Base-by-base conservation (phyloP, 2,797 vertebrate genomes). In the Fistularia tabacaria region DNA sequence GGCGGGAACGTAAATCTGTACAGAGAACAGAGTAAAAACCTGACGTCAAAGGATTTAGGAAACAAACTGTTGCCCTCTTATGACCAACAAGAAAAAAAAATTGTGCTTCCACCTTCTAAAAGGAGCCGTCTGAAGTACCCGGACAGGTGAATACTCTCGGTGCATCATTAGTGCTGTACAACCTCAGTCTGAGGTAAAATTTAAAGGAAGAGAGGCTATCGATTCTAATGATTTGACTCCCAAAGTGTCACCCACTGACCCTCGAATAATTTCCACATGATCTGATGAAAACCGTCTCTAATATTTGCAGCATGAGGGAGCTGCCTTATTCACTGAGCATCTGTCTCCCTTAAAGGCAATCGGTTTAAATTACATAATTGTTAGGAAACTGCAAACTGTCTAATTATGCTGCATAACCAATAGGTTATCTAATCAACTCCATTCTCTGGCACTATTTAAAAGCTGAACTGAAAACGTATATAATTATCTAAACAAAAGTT, bases 311-410 rank as follows among this genome's bases (percentile, higher is more conserved):
- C 53, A 48, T n/a, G 42, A 42, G 58, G 69, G 47, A 64, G 53
- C 38, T 7, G 57, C 60, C 57, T 71, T 51, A 73, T 75, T 74
- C 66, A 72, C 14, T 0, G 14, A 73, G 58, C 73, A 79, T 84
- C 69, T 73, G 69, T 71, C 62, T 46, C 56, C 46, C 76, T 73
- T 60, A 62, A 65, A 66, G 43, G 39, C 41, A 49, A 56, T 60
- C 55, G 51, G 58, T 65, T 79, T 73, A 48, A 64, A 79, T 70
- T 64, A 74, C 51, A 62, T 71, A 77, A 79, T 70, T 69, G 64
- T 57, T 56, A 50, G 58, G 56, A 79, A 76, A 68, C 62, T 14
- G 54, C 57, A 79, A 77, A 78, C 59, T 54, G 57, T 41, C 58
- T 76, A 61, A 76, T 81, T 73, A 74, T 39, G 39, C 57, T 58